phyloP scores from a whole-genome alignment of 2,113 vertebrate species.

The Corapipo altera region DNA sequence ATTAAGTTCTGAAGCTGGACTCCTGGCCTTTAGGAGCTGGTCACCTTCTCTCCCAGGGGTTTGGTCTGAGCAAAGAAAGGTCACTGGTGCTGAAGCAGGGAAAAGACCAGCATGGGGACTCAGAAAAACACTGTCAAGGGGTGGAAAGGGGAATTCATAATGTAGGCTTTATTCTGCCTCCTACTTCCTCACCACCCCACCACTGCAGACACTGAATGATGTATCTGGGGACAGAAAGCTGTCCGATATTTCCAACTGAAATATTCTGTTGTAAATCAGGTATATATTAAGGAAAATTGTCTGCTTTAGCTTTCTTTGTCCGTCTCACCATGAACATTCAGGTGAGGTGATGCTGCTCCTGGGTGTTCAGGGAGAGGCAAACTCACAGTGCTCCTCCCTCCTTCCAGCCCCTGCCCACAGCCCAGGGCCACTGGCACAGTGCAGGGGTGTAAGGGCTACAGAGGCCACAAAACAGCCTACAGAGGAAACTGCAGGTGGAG shows the following conservation, averaged over 20 bases:
- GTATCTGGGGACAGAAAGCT: background rate
- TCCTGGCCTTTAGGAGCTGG: background rate
- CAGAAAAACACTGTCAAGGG: background rate
- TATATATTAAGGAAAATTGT: background rate
- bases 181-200: background rate
- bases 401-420: background rate
- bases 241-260: background rate
- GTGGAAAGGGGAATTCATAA: background rate
- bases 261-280: background rate
- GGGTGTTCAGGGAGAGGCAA: background rate
- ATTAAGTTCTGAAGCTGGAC: rapidly evolving
- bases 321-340: background rate
- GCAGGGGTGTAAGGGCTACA: rapidly evolving
- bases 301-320: background rate
- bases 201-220: rapidly evolving
- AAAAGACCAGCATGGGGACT: background rate
- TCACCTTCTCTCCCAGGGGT: background rate
- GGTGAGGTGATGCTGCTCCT: background rate
- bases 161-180: rapidly evolving
- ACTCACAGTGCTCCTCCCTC: background rate
- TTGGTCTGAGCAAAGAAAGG: background rate
- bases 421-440: rapidly evolving
- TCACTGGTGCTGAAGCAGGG: background rate
- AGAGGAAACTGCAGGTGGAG: background rate
- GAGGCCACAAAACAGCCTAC: background rate